phyloP scores from a whole-genome alignment of 2,113 vertebrate genomes.

The Talpa occidentalis region DNA sequence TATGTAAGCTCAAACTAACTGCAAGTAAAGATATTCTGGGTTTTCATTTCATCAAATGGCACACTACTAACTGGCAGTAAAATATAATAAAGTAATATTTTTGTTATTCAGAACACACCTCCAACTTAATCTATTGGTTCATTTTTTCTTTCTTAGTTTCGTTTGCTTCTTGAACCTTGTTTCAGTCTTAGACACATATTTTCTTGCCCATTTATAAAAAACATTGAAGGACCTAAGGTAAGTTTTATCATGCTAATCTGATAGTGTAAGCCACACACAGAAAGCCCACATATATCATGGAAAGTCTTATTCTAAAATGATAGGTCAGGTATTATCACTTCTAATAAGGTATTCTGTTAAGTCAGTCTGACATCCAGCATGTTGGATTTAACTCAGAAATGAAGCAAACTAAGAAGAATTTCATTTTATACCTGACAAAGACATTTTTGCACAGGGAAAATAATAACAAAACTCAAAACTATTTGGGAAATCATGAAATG shows the following conservation, averaged over 20 bases:
- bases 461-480: constrained; percentile 66
- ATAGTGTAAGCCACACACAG: constrained; percentile 79
- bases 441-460: not conserved
- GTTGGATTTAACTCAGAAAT: constrained; percentile 15
- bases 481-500: constrained; percentile 70
- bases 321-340: constrained; percentile 76
- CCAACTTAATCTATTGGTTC: constrained; percentile 75
- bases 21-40: not conserved
- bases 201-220: constrained; percentile 73
- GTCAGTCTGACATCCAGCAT: constrained; percentile 69
- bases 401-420: constrained; percentile 77
- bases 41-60: not conserved
- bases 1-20: not conserved
- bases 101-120: constrained; percentile 79
- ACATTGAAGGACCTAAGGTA: constrained; percentile 68
- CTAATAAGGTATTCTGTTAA: constrained; percentile 74
- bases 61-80: not conserved
- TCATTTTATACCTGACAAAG: constrained; percentile 78
- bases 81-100: constrained; percentile 42
- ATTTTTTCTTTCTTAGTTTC: constrained; percentile 81
- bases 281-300: constrained; percentile 80
- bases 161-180: constrained; percentile 77
- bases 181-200: constrained; percentile 79
- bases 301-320: constrained; percentile 75
- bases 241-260: constrained; percentile 73